Evolutionary conservation across 2,113 vertebrate genomes (phyloP).

Genomic region (Uria lomvia): DNA sequence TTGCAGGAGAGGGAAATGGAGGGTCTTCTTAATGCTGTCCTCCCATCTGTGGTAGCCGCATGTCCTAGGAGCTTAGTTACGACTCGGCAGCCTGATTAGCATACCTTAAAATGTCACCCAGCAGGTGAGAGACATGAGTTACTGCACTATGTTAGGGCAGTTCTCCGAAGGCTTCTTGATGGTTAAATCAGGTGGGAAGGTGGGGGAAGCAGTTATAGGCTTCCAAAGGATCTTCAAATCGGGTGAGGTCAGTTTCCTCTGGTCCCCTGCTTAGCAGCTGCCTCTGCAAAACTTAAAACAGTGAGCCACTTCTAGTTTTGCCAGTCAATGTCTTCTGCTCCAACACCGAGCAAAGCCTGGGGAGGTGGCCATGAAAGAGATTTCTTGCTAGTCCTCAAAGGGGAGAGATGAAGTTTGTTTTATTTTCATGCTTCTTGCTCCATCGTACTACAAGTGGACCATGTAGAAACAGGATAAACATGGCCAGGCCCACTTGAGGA

Average conservation of each 20-base stretch:
- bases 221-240: not conserved
- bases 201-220: not conserved
- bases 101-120: not conserved
- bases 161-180: not conserved
- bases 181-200: not conserved
- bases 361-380: not conserved
- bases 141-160: not conserved
- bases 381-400: not conserved
- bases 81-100: fast-evolving
- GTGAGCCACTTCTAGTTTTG: not conserved
- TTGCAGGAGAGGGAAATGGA: not conserved
- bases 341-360: not conserved
- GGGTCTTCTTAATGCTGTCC: not conserved
- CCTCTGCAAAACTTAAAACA: not conserved
- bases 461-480: not conserved
- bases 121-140: not conserved
- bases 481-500: not conserved
- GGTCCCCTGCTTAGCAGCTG: not conserved
- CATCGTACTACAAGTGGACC: not conserved
- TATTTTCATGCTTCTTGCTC: not conserved
- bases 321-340: not conserved
- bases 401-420: not conserved
- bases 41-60: not conserved
- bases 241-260: not conserved
- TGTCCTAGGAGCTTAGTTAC: not conserved